Evolutionary conservation across 2,888 invertebrate species (phyloP).

Genomic region (Tanytarsus gracilentus): DNA sequence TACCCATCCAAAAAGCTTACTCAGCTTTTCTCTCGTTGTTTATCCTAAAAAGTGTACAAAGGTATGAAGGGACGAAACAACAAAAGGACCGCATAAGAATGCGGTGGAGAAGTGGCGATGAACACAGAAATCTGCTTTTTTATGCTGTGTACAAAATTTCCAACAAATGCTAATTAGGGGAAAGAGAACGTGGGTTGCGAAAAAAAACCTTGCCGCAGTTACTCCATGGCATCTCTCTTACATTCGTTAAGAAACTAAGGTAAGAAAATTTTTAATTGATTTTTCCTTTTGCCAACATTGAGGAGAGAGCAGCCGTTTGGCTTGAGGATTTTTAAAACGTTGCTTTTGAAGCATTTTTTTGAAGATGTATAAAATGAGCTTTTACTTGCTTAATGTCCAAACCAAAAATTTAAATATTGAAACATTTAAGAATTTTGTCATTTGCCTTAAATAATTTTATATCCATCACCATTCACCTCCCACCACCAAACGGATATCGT

Average conservation of each 20-base stretch:
- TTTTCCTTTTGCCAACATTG: not conserved
- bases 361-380: no score
- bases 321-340: no score
- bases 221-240: constrained; percentile 2
- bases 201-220: not conserved
- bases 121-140: constrained; percentile 11
- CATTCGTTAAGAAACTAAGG: constrained; percentile 1
- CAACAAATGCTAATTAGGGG: constrained; percentile 11
- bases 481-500: no score
- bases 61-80: not conserved
- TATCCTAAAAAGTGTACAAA: not conserved
- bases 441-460: no score
- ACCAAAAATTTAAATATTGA: no score
- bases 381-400: no score
- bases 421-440: no score
- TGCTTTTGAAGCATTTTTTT: no score
- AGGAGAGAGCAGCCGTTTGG: no score
- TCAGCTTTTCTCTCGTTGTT: not conserved
- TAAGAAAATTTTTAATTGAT: constrained; percentile 7
- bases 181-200: not conserved
- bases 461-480: no score
- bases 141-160: not conserved
- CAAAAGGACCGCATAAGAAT: constrained; percentile 10
- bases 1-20: no score
- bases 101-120: constrained; percentile 9